Percentiles rank a stretch among this genome's conserved stretches.
Conservation (phyloP, 2,113 vertebrate species). For the Macquaria australasica region DNA sequence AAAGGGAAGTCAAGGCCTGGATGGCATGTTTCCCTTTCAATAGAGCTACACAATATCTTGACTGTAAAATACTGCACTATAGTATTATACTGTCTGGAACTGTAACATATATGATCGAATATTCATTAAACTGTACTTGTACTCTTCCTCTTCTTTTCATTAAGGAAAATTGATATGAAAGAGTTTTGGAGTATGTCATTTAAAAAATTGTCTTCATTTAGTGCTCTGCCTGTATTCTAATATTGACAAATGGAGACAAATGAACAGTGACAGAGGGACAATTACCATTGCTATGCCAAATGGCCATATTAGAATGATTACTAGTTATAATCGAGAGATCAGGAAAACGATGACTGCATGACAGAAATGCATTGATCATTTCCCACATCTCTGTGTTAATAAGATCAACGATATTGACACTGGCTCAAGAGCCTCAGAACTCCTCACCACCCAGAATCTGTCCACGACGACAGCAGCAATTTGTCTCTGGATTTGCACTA, state of each 20-base stretch:
- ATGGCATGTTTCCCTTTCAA: conserved; percentile 44
- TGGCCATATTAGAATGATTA: conserved; percentile 64
- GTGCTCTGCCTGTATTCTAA: conserved; percentile 54
- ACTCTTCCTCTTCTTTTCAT: conserved; percentile 55
- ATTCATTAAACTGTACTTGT: conserved; percentile 49
- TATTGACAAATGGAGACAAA: conserved; percentile 65
- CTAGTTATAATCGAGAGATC: conserved; percentile 67
- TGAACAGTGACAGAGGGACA: conserved; percentile 71
- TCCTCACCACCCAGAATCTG: conserved; percentile 49
- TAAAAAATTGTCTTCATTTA: conserved; percentile 68
- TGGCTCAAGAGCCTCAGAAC: conserved; percentile 51
- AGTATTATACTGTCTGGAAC: conserved; percentile 19
- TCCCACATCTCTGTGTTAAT: conserved; percentile 57
- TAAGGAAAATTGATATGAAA: conserved; percentile 48
- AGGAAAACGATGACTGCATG: conserved; percentile 50
- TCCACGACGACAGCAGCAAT: conserved; percentile 63
- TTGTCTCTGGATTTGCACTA: conserved; percentile 55
- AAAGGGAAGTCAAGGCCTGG: no score
- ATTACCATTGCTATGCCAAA: conserved; percentile 66
- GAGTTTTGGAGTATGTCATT: conserved; percentile 62
- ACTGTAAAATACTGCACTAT: conserved; percentile 25
- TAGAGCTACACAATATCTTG: conserved; percentile 16
- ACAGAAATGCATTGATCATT: conserved; percentile 69
- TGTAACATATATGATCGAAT: conserved; percentile 45
- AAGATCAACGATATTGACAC: conserved; percentile 72